Evolutionary conservation across 2,113 vertebrate genomes (phyloP).

Genomic region (Brienomyrus brachyistius): DNA sequence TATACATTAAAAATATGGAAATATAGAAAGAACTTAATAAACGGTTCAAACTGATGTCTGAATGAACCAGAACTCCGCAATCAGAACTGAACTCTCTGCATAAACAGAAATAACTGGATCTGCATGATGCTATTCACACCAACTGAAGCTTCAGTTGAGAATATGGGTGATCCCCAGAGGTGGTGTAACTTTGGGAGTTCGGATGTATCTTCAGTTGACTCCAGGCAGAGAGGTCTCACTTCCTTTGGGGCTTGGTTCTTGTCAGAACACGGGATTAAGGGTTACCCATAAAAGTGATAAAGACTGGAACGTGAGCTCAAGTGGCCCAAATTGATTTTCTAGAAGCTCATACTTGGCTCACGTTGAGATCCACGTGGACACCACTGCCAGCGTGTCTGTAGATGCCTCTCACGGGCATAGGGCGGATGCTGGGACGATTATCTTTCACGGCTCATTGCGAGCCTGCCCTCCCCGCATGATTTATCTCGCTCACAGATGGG

Average conservation of each 20-base stretch:
- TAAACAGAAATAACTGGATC: neutral
- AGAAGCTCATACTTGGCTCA: neutral
- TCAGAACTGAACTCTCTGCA: neutral
- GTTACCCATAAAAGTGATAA: conserved; percentile 6
- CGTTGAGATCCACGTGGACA: neutral
- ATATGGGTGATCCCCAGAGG: neutral
- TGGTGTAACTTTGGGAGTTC: neutral
- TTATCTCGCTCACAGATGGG: neutral
- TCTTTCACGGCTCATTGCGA: neutral
- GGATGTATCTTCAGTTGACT: neutral
- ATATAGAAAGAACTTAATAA: neutral
- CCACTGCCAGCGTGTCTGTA: neutral
- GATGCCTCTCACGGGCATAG: neutral
- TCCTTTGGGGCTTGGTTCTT: neutral
- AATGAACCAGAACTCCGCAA: neutral
- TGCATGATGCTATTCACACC: neutral
- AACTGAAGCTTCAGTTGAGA: neutral
- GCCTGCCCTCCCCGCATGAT: neutral
- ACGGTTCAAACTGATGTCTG: neutral
- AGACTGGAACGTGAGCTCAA: neutral
- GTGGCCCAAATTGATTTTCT: conserved; percentile 13
- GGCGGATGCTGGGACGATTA: neutral
- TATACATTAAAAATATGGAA: neutral
- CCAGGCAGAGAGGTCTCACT: neutral
- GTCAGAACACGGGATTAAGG: neutral